These are phyloP conservation scores for Corythoichthys intestinalis DNA, from an alignment of 2,113 vertebrate genomes.

Conservation along the genomic window DNA sequence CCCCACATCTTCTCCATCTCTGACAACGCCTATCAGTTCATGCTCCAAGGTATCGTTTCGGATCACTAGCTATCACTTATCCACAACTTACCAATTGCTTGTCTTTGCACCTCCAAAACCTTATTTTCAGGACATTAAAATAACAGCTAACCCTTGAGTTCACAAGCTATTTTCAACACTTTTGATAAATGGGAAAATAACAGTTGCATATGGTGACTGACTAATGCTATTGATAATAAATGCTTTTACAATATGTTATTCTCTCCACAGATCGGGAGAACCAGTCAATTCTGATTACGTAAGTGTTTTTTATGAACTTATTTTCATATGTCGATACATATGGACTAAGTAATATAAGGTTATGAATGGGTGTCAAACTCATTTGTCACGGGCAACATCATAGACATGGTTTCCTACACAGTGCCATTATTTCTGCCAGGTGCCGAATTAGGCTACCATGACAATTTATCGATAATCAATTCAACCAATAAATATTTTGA, in stretches of 20 bases:
- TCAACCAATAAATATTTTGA: too few relatives aligned
- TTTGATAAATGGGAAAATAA: too few relatives aligned
- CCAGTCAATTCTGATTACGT: conserved; percentile 80
- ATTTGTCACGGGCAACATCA: too few relatives aligned
- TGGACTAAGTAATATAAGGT: neutral
- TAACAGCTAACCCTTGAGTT: neutral
- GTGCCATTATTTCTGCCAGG: too few relatives aligned
- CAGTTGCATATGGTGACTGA: neutral
- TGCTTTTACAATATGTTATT: neutral
- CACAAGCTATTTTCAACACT: neutral
- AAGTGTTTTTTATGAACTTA: conserved; percentile 44
- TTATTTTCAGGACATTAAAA: neutral
- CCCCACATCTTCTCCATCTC: conserved; percentile 71
- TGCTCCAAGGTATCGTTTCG: conserved; percentile 58
- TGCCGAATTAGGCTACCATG: too few relatives aligned
- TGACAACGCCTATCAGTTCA: conserved; percentile 70
- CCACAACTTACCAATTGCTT: neutral
- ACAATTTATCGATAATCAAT: too few relatives aligned
- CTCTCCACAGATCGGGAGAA: conserved; percentile 73
- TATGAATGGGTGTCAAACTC: too few relatives aligned
- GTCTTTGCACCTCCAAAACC: neutral
- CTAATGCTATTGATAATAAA: neutral
- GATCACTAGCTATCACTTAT: conserved; percentile 4
- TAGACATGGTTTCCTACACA: too few relatives aligned
- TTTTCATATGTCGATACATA: neutral